Conservation (phyloP, 2,797 vertebrate genomes). For the Nannoperca australis region DNA sequence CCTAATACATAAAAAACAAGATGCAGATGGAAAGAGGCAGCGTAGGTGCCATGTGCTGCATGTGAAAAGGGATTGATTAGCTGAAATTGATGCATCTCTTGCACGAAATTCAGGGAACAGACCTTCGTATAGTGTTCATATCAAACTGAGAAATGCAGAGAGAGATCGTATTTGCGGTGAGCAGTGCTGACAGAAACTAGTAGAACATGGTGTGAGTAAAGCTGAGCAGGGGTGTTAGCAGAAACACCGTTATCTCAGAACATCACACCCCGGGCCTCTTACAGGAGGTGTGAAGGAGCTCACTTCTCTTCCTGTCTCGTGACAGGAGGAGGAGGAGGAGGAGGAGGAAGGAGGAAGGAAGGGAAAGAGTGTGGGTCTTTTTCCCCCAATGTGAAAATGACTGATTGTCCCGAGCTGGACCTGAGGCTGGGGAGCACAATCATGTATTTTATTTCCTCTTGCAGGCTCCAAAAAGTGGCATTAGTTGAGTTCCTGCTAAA, state of each 20-base stretch:
- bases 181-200: constrained; percentile 55
- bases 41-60: constrained; percentile 32
- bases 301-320: constrained; percentile 41
- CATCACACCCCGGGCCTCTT: constrained; percentile 72
- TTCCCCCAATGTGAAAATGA: not conserved
- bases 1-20: constrained; percentile 56
- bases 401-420: constrained; percentile 31
- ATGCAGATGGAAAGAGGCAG: constrained; percentile 59
- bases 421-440: not conserved
- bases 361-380: constrained; percentile 13
- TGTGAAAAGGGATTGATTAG: constrained; percentile 59
- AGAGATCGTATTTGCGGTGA: constrained; percentile 23
- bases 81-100: constrained; percentile 50
- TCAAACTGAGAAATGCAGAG: constrained; percentile 16
- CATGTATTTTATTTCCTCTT: not conserved
- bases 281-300: constrained; percentile 69
- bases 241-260: constrained; percentile 63
- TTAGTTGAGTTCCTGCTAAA: constrained; percentile 6
- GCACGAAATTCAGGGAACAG: not conserved
- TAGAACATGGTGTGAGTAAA: constrained; percentile 60
- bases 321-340: constrained; percentile 43
- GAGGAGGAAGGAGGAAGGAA: constrained; percentile 7
- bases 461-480: not conserved
- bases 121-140: constrained; percentile 3
- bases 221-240: constrained; percentile 60